Conservation (phyloP, 2,797 vertebrate genomes). For the Ctenopoma multispine region DNA sequence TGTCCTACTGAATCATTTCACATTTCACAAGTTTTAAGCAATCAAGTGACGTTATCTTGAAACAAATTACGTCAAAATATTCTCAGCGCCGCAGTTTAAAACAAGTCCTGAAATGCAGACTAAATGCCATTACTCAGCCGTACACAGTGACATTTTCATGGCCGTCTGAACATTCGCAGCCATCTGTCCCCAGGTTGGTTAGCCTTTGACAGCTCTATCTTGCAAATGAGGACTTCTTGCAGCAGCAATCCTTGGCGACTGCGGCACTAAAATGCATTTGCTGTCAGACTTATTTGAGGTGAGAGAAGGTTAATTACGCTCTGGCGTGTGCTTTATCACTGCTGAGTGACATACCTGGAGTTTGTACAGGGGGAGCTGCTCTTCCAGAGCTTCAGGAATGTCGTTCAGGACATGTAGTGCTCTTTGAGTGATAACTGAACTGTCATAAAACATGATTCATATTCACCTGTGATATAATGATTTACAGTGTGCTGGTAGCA, state of each 20-base stretch:
- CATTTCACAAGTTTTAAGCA: not conserved
- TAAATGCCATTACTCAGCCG: constrained; percentile 32
- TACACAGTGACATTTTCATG: constrained; percentile 38
- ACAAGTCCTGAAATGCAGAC: constrained; percentile 13
- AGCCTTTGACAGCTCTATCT: constrained; percentile 68
- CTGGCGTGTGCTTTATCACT: constrained; percentile 59
- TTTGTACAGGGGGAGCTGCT: constrained; percentile 43
- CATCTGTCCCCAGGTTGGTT: constrained; percentile 38
- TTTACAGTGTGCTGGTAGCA: constrained; percentile 15
- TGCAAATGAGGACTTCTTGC: constrained; percentile 52
- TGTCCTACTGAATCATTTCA: not conserved
- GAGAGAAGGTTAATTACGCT: constrained; percentile 72
- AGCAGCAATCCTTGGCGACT: constrained; percentile 37
- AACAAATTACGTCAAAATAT: not conserved
- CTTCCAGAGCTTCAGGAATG: constrained; percentile 45
- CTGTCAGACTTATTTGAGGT: constrained; percentile 66
- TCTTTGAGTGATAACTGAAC: constrained; percentile 28
- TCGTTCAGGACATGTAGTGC: constrained; percentile 30
- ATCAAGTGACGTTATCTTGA: not conserved
- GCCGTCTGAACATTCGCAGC: constrained; percentile 26
- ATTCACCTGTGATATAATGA: constrained; percentile 8
- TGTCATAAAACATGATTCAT: constrained; percentile 19
- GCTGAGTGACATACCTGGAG: constrained; percentile 50
- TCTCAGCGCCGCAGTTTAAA: not conserved
- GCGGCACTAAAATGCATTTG: constrained; percentile 59